These are phyloP conservation scores for Reticulitermes speratus DNA, from an alignment of 1,140 invertebrate species.

Conservation along the genomic window DNA sequence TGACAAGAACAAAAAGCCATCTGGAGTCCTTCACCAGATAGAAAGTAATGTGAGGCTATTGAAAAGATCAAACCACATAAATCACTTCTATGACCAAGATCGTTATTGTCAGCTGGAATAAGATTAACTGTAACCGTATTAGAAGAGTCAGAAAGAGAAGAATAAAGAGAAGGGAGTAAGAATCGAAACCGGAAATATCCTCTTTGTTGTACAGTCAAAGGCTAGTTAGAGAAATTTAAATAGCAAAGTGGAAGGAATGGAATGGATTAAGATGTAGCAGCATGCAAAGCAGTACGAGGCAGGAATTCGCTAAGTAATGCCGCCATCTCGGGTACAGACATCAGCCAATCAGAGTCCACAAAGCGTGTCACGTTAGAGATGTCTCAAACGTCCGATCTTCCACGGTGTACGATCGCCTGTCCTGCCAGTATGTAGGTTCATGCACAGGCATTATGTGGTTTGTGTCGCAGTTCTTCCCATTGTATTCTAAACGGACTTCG, in stretches of 20 bases:
- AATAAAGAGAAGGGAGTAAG: too few relatives aligned
- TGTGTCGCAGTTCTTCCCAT: not conserved
- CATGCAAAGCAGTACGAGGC: not conserved
- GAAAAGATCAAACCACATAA: too few relatives aligned
- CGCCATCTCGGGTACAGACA: not conserved
- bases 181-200: not conserved
- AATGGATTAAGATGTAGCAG: not conserved
- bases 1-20: too few relatives aligned
- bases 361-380: not conserved
- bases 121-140: not conserved
- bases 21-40: too few relatives aligned
- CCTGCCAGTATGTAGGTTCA: not conserved
- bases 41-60: too few relatives aligned
- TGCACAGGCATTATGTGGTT: not conserved
- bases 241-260: constrained; percentile 2
- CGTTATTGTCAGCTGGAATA: not conserved
- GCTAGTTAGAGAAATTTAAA: not conserved
- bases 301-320: constrained; percentile 14
- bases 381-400: not conserved
- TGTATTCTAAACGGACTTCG: not conserved
- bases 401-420: not conserved
- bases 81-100: too few relatives aligned
- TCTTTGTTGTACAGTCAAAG: not conserved
- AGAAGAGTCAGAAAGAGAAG: too few relatives aligned
- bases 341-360: constrained; percentile 7